Evolutionary conservation across 2,797 vertebrate genomes (phyloP), one percentile per base, ranked within the genome.

Genomic region (Sebastes itinus): DNA sequence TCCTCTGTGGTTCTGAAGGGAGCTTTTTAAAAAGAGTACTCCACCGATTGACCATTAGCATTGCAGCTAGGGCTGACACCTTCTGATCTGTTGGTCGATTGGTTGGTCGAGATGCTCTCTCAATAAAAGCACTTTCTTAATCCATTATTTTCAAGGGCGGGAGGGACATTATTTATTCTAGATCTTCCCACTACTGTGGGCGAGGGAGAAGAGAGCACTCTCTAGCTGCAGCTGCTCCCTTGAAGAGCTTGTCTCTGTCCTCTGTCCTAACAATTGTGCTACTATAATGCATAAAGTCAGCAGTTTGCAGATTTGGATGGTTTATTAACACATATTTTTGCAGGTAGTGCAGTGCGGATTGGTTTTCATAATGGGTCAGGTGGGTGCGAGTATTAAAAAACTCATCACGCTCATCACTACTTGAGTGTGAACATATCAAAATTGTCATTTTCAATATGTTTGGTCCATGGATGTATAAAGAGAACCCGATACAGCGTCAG

Each of bases 21-120:
- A 55, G 28, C 23, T 71, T 83, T 77, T 77, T 78, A 49, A 62
- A 62, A 49, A 72, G 14, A 32, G 63, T 14, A 33, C 10, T 23
- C 42, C 20, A 70, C 27, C 2, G 12, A 66, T 66, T 60, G 46
- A 70, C 4, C 23, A 58, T 55, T 6, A 62, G 7, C n/a, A 63
- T 55, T 16, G 55, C 9, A 33, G 59, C 9, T 20, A 49, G 32
- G 32, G 32, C 32, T 62, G 60, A 35, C 60, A 62, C 32, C 60
- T 35, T 35, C 32, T 35, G 32, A n/a, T 62, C 20, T 0, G 60
- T 62, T 35, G 30, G 30, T 33, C 2, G 11, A 22, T 46, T 10
- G 11, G 60, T 62, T 33, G 60, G 20, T 35, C 30, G 3, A 20
- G 60, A 18, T 62, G 23, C 13, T 27, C 56, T 59, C 6, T 49